phyloP scores from a whole-genome alignment of 2,797 vertebrate species.

The Diceros bicornis region DNA sequence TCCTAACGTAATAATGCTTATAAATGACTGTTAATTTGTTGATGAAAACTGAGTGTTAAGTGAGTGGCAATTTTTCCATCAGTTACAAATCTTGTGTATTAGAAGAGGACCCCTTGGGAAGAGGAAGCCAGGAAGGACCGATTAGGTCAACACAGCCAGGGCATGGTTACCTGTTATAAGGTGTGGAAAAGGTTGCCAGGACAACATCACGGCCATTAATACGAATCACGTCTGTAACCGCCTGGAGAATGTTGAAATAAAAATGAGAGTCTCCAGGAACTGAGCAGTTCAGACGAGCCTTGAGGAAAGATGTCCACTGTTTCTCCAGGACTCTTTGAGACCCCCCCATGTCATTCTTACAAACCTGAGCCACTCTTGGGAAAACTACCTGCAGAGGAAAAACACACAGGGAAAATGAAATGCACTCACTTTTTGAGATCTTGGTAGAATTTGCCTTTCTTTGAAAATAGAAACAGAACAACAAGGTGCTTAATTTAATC shows the following conservation, averaged over 20 bases:
- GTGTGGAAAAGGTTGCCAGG: conserved; percentile 99
- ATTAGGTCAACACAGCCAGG: conserved; percentile 70
- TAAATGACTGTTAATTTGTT: conserved; percentile 46
- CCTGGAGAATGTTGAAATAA: conserved; percentile 99
- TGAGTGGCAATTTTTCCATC: background rate
- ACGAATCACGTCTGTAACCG: conserved; percentile 97
- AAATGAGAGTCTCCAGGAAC: conserved; percentile 99
- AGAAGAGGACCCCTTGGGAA: conserved; percentile 52
- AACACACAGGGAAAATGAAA: conserved; percentile 73
- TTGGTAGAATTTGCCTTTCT: conserved; percentile 65
- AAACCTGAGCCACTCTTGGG: conserved; percentile 97
- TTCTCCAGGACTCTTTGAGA: conserved; percentile 99
- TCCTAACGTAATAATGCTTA: conserved; percentile 18
- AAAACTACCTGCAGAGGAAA: conserved; percentile 94
- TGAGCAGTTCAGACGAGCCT: conserved; percentile 98
- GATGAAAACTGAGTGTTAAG: conserved; percentile 39
- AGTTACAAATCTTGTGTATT: background rate
- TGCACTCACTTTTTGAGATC: conserved; percentile 40
- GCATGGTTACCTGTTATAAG: conserved; percentile 96
- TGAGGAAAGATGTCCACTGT: conserved; percentile 99
- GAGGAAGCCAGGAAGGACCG: conserved; percentile 47
- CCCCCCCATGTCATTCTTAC: conserved; percentile 98
- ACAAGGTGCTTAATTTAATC: conserved; percentile 85
- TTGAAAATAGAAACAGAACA: conserved; percentile 76
- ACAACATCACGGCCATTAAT: conserved; percentile 97